These are phyloP conservation scores for Solen grandis DNA, from an alignment of 1,140 invertebrate species.

Conservation along the genomic window DNA sequence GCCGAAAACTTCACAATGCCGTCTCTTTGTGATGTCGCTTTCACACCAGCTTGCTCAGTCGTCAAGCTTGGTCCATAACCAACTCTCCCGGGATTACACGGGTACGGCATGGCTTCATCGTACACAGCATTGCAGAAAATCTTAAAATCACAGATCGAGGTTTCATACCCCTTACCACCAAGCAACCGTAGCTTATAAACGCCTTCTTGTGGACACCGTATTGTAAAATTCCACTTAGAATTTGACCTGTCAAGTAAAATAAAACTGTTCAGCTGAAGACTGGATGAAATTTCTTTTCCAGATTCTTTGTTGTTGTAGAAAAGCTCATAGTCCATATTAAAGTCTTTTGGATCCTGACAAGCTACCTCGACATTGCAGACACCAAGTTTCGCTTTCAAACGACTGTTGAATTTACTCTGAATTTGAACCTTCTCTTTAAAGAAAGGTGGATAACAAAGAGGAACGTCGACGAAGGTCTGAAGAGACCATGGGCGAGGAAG, in stretches of 20 bases:
- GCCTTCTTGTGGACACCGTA: constrained; percentile 42
- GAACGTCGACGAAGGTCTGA: constrained; percentile 51
- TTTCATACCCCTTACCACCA: constrained; percentile 36
- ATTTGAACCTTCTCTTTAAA: constrained; percentile 46
- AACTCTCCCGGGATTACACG: constrained; percentile 37
- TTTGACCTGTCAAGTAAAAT: constrained; percentile 17
- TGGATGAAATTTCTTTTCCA: constrained; percentile 22
- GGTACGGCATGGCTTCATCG: constrained; percentile 28
- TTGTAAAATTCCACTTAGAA: constrained; percentile 18
- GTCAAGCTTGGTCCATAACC: constrained; percentile 39
- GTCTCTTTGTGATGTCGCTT: constrained; percentile 31
- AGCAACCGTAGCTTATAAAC: constrained; percentile 29
- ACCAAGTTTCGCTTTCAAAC: constrained; percentile 8
- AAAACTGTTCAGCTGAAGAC: constrained; percentile 39
- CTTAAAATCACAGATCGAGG: constrained; percentile 29
- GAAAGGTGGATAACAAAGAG: constrained; percentile 29
- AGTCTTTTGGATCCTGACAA: neutral
- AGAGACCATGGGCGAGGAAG: constrained; percentile 58
- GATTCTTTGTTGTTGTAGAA: constrained; percentile 43
- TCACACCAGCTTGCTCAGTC: constrained; percentile 39
- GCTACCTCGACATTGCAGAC: constrained; percentile 16
- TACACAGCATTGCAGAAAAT: constrained; percentile 14
- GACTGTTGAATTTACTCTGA: constrained; percentile 37
- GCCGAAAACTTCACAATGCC: constrained; percentile 34
- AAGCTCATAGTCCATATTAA: constrained; percentile 34